These are phyloP conservation scores for Emydoidea blandingii DNA, from an alignment of 2,797 vertebrate species.

Conservation along the genomic window DNA sequence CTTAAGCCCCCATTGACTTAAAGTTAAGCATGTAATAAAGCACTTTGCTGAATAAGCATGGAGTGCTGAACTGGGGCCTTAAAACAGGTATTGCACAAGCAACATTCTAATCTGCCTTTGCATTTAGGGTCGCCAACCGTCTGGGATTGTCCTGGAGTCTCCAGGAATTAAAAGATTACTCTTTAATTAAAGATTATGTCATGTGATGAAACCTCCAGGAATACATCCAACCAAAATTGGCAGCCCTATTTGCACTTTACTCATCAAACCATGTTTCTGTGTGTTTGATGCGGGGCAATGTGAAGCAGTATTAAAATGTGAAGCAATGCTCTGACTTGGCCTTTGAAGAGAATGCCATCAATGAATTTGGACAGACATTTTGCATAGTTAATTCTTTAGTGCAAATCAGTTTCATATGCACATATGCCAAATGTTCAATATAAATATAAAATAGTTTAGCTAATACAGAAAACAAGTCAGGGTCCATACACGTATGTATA, in stretches of 20 bases:
- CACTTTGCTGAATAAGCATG: not conserved
- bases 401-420: not conserved
- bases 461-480: not conserved
- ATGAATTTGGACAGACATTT: not conserved
- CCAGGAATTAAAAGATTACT: no score
- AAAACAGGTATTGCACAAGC: not conserved
- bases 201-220: no score
- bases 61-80: not conserved
- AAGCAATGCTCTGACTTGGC: not conserved
- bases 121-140: no score
- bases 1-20: not conserved
- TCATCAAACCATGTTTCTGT: not conserved
- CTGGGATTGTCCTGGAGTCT: no score
- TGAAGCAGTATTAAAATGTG: not conserved
- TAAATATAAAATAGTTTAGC: not conserved
- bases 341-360: not conserved
- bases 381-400: not conserved
- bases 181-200: no score
- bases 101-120: not conserved
- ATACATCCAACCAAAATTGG: no score
- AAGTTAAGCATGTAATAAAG: not conserved
- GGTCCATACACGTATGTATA: not conserved
- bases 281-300: not conserved
- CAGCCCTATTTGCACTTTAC: not conserved
- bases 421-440: not conserved